Base-by-base conservation (phyloP, 2,797 vertebrate species). In the Sebastes matsubarae region DNA sequence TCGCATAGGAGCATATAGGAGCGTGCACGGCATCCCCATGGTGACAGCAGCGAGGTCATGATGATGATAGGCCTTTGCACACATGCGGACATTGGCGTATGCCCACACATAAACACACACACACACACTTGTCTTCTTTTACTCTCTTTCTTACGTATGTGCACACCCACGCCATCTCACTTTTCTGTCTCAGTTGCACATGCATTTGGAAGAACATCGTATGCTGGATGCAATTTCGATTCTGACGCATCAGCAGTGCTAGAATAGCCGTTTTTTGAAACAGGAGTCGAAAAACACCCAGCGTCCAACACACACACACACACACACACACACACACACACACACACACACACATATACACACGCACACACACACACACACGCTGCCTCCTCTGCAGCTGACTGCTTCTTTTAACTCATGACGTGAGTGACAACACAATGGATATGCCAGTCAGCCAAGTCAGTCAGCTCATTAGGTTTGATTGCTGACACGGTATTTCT, bases 381-480 rank as follows among this genome's bases (percentile, higher is more conserved):
- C 18, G 46, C 60, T 50, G 16, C 73, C 83, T 81, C 66, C 75
- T 59, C 71, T 72, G 59, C 77, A 16, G 72, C 36, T 59, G 66
- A 50, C 46, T 18, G 46, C 46, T 50, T 50, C 73, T 77, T 83
- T 86, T 77, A 70, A 76, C 81, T 84, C 72, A 57, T 25, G 55
- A 72, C 16, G n/a, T 85, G 87, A 86, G 77, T 88, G 88, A 87
- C 86, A 82, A 58, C 84, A 75, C 79, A 73, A 81, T 60, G 68
- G 84, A 70, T 71, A 85, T 77, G 79, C 86, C 69, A 88, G 83
- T 71, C 75, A 82, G 58, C 18, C 75, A 50, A 68, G 59, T 82
- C 89, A 82, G 77, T 77, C 84, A 81, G 81, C 91, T 92, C 86
- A 81, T 92, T 92, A 88, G 81, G 60, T 67, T 64, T 77, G 80